Evolutionary conservation across 2,113 vertebrate species (phyloP), one percentile per base, ranked within the genome.

Genomic region (Campylorhamphus procurvoides): DNA sequence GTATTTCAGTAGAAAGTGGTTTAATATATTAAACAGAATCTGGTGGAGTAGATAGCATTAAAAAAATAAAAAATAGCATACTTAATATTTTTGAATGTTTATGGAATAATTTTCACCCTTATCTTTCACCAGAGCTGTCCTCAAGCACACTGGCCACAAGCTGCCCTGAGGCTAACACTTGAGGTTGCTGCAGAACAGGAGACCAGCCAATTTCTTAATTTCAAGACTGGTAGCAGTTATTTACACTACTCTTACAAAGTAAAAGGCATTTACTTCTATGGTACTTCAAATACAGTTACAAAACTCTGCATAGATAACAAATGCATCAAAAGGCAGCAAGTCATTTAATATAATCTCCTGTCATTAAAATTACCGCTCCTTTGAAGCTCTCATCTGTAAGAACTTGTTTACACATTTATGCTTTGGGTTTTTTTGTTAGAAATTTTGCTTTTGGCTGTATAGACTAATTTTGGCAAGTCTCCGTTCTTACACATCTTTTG

Each of bases 141-240:
- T 74, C 33, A 44, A 81, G 60, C 42, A 69, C 1, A 2, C 4
- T 58, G 50, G 46, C 37, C 60, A 33, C 69, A 60, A 63, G 3
- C 1, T 12, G 22, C 29, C 49, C 6, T 0, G 18, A 55, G 35
- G 14, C 33, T 49, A 73, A 62, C 12, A 9, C 24, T 13, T 8
- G 31, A 50, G 8, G 22, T 14, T 77, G 60, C 37, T 37, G 23
- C 17, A 7, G 62, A 83, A 68, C 19, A 42, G 0, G 0, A 42
- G 10, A 62, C 35, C 52, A 76, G 25, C 14, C 31, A 6, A 81
- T 66, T 60, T 69, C 62, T 40, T 27, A 69, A 68, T 89, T 24
- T 58, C 37, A 52, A 79, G n/a, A 50, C 9, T 12, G 4, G 35
- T 3, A 73, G 46, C 7, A 4, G 9, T 50, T 59, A 15, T 23